Evolutionary conservation across 2,888 invertebrate species (phyloP).

Genomic region (Meiosimyza platycephala): DNA sequence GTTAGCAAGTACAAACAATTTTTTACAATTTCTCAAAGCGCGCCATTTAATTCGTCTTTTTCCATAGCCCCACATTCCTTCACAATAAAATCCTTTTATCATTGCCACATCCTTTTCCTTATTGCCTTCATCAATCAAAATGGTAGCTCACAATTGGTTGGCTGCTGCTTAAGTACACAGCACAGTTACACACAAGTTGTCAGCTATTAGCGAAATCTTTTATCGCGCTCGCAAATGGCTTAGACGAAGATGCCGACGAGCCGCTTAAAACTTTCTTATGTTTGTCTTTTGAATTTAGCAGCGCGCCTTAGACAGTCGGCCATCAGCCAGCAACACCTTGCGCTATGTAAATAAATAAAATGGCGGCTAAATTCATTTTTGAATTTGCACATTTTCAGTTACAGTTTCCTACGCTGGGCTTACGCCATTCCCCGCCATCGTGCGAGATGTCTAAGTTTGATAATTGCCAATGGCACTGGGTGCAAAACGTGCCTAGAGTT

Average conservation of each 20-base stretch:
- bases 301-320: background rate
- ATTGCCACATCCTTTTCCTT: constrained; percentile 4
- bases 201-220: too few relatives aligned
- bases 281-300: constrained; percentile 14
- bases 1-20: too few relatives aligned
- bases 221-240: too few relatives aligned
- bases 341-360: too few relatives aligned
- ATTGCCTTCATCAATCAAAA: background rate
- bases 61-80: background rate
- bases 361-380: too few relatives aligned
- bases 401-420: too few relatives aligned
- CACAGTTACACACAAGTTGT: too few relatives aligned
- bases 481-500: constrained; percentile 9
- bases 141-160: background rate
- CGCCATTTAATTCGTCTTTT: too few relatives aligned
- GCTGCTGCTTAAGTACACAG: too few relatives aligned
- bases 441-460: constrained; percentile 10
- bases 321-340: background rate
- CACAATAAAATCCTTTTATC: constrained; percentile 3
- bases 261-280: background rate
- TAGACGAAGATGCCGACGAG: too few relatives aligned
- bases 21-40: background rate
- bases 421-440: too few relatives aligned
- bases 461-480: constrained; percentile 14
- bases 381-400: too few relatives aligned